Conservation (phyloP, 2,797 vertebrate genomes). For the Rhyacichthys aspro region DNA sequence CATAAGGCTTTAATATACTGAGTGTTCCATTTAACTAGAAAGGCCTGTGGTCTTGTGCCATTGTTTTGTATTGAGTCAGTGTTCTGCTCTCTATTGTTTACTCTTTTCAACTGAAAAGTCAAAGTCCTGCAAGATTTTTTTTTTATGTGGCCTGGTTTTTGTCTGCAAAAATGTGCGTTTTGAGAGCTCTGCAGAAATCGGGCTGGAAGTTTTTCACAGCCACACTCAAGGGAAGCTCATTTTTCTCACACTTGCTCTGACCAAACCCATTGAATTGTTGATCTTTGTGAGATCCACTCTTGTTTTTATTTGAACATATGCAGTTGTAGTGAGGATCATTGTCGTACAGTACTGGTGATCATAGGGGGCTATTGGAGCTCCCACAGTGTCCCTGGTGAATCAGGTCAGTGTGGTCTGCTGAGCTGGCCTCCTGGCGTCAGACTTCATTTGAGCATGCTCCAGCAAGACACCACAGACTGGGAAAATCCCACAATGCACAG, state of each 20-base stretch:
- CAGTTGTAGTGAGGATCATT: conserved; percentile 24
- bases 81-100: conserved; percentile 55
- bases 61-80: conserved; percentile 20
- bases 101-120: conserved; percentile 52
- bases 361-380: conserved; percentile 35
- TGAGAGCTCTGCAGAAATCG: conserved; percentile 40
- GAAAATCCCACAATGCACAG: conserved; percentile 74
- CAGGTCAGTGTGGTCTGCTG: conserved; percentile 74
- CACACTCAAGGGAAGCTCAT: conserved; percentile 2
- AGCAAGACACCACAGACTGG: conserved; percentile 67
- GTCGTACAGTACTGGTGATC: not conserved
- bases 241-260: conserved; percentile 48
- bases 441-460: conserved; percentile 65
- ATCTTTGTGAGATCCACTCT: conserved; percentile 25
- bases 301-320: conserved; percentile 1
- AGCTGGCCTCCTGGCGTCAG: conserved; percentile 70
- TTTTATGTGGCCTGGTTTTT: conserved; percentile 54
- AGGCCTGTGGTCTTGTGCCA: not conserved
- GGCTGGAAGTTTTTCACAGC: conserved; percentile 43
- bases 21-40: conserved; percentile 40
- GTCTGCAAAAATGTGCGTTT: conserved; percentile 34
- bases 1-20: conserved; percentile 34
- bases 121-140: conserved; percentile 57
- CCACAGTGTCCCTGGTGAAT: conserved; percentile 58
- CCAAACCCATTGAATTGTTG: conserved; percentile 24